These are phyloP conservation scores for Venturia canescens DNA, from an alignment of 1,140 invertebrate species.

Conservation along the genomic window DNA sequence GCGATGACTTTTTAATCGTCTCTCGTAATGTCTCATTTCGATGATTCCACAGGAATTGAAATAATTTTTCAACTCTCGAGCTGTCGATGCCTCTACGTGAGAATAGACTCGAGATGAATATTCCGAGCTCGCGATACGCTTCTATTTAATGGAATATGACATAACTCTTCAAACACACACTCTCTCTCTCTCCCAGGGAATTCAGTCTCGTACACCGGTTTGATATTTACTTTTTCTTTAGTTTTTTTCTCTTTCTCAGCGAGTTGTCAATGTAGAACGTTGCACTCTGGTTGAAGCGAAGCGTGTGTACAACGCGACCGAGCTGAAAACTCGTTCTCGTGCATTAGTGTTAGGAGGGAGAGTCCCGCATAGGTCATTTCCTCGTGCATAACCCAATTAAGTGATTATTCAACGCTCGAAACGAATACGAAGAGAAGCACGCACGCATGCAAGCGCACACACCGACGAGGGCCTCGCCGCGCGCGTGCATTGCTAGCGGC, in stretches of 20 bases:
- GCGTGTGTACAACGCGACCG: slow-evolving; percentile 49
- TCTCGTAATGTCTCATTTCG: too few relatives aligned
- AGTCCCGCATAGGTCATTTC: slow-evolving; percentile 71
- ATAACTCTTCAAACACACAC: too few relatives aligned
- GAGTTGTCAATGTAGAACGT: slow-evolving; percentile 21
- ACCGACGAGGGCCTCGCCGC: neutral
- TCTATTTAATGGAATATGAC: too few relatives aligned
- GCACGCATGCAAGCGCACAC: neutral
- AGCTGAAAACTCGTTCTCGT: slow-evolving; percentile 58
- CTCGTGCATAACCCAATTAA: slow-evolving; percentile 76
- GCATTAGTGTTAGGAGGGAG: slow-evolving; percentile 12
- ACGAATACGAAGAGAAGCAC: slow-evolving; percentile 25
- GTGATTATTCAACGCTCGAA: slow-evolving; percentile 72
- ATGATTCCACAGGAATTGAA: too few relatives aligned
- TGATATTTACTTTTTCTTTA: neutral
- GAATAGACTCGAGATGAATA: too few relatives aligned
- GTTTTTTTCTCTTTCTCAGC: too few relatives aligned
- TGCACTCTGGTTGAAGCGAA: neutral
- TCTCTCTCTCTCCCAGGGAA: neutral
- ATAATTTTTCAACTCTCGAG: too few relatives aligned
- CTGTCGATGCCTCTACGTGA: too few relatives aligned
- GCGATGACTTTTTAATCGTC: too few relatives aligned
- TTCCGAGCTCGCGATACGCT: too few relatives aligned
- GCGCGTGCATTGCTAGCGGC: slow-evolving; percentile 41
- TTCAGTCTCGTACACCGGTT: neutral